These are phyloP conservation scores for Diorhabda sublineata DNA, from an alignment of 1,140 invertebrate genomes.

Conservation along the genomic window DNA sequence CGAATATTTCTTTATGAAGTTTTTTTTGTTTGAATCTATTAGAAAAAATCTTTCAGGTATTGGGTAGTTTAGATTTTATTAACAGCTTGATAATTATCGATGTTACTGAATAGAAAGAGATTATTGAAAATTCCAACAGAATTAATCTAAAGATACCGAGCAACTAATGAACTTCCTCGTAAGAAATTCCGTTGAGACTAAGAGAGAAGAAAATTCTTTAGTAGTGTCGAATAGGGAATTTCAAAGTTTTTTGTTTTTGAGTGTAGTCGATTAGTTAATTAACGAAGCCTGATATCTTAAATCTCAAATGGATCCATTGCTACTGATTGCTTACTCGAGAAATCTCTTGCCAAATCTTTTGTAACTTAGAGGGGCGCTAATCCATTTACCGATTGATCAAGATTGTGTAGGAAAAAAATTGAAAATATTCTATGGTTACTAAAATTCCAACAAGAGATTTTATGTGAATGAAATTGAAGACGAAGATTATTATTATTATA, in stretches of 20 bases:
- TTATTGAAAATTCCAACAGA: background rate
- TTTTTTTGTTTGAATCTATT: too few species aligned
- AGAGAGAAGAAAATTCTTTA: constrained; percentile 2
- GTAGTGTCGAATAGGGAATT: background rate
- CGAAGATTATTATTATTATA: too few species aligned
- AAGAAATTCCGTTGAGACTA: background rate
- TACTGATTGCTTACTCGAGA: background rate
- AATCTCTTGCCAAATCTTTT: constrained; percentile 2
- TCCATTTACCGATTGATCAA: constrained; percentile 16
- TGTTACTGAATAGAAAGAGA: background rate
- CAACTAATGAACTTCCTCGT: background rate
- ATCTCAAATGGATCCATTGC: background rate
- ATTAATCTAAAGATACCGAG: background rate
- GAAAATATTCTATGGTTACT: too few species aligned
- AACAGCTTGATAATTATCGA: background rate
- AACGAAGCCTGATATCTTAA: background rate
- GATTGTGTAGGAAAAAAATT: background rate
- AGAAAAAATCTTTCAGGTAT: too few species aligned
- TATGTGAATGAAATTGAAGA: too few species aligned
- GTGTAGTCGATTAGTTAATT: constrained; percentile 2
- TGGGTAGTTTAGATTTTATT: background rate
- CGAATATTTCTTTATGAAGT: too few species aligned
- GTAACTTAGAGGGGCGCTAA: constrained; percentile 4
- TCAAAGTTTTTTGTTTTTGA: background rate
- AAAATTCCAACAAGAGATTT: too few species aligned